These are phyloP conservation scores for Notolabrus celidotus DNA, from an alignment of 2,797 vertebrate species.

Conservation along the genomic window DNA sequence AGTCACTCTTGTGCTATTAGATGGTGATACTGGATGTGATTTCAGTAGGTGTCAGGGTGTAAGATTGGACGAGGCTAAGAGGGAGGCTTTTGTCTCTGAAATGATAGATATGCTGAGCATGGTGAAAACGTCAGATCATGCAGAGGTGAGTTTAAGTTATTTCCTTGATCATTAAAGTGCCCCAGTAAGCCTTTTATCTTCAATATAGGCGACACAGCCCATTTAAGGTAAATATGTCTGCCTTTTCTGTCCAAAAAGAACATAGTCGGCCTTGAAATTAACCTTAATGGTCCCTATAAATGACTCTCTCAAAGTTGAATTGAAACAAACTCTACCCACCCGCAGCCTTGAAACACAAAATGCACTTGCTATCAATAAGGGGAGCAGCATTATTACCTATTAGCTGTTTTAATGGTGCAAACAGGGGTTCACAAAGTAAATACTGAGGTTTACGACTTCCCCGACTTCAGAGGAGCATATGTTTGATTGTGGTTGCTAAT, in stretches of 20 bases:
- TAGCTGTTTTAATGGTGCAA: slow-evolving; percentile 78
- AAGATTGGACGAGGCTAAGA: slow-evolving; percentile 61
- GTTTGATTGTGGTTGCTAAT: slow-evolving; percentile 87
- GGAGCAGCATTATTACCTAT: slow-evolving; percentile 81
- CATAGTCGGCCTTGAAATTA: slow-evolving; percentile 49
- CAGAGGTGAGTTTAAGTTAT: slow-evolving; percentile 39
- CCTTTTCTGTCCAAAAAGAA: slow-evolving; percentile 35
- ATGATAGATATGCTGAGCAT: slow-evolving; percentile 56
- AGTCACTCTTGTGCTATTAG: slow-evolving; percentile 73
- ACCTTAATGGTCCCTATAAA: slow-evolving; percentile 75
- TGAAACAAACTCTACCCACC: slow-evolving; percentile 70
- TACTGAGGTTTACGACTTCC: slow-evolving; percentile 84
- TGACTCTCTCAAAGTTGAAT: slow-evolving; percentile 75
- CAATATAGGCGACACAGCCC: slow-evolving; percentile 17
- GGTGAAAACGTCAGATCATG: slow-evolving; percentile 31
- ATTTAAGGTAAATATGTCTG: slow-evolving; percentile 23
- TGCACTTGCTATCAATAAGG: slow-evolving; percentile 83
- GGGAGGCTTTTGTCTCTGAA: slow-evolving; percentile 48
- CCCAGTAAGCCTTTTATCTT: slow-evolving; percentile 26
- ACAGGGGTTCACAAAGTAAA: slow-evolving; percentile 84
- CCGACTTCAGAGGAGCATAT: slow-evolving; percentile 82
- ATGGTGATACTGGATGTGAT: slow-evolving; percentile 76
- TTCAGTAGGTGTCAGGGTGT: slow-evolving; percentile 80
- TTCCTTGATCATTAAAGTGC: slow-evolving; percentile 39
- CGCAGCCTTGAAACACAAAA: slow-evolving; percentile 71